Base-by-base conservation (phyloP, 2,797 vertebrate genomes). In the Danio albolineatus region DNA sequence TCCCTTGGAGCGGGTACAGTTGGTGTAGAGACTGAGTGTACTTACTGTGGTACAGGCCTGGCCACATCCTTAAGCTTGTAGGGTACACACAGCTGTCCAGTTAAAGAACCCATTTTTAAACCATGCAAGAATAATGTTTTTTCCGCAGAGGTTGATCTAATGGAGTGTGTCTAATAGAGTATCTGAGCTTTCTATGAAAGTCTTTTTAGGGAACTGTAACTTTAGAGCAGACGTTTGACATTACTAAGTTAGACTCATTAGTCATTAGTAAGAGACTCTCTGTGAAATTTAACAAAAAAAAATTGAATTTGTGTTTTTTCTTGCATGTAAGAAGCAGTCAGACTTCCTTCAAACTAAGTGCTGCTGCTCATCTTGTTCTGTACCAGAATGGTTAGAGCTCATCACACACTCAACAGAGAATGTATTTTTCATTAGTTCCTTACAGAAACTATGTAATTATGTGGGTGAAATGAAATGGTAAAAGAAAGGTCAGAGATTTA, bases 31-130 rank as follows among this genome's bases (percentile, higher is more conserved):
- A 76, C 67, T 61, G 65, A 59, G 57, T 80, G 69, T 64, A 48
- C 44, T 49, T 56, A 21, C 57, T 84, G 66, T 57, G 69, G 73
- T 82, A 77, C 62, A 60, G 51, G 69, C 16, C 80, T 76, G 82
- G 80, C 74, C 60, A 65, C 69, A 75, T 75, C 76, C 56, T 74
- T 69, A 57, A 60, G 54, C 56, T 73, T 53, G 70, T 38, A 74
- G 10, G 17, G 65, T 59, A 48, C 56, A 59, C 54, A 78, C 78
- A 82, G 80, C 81, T 78, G 79, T 57, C 61, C 43, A 38, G 36
- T 77, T 82, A 61, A 46, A 48, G 10, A 39, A 72, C 48, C 38
- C 28, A 54, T n/a, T 54, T n/a, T 56, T 76, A 13, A 53, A 19
- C n/a, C 6, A 36, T 62, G 59, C 10, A 16, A 61, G 72, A 49